These are phyloP conservation scores for Enteromius thamalakanensis DNA, from an alignment of 2,797 vertebrate genomes.

Conservation along the genomic window DNA sequence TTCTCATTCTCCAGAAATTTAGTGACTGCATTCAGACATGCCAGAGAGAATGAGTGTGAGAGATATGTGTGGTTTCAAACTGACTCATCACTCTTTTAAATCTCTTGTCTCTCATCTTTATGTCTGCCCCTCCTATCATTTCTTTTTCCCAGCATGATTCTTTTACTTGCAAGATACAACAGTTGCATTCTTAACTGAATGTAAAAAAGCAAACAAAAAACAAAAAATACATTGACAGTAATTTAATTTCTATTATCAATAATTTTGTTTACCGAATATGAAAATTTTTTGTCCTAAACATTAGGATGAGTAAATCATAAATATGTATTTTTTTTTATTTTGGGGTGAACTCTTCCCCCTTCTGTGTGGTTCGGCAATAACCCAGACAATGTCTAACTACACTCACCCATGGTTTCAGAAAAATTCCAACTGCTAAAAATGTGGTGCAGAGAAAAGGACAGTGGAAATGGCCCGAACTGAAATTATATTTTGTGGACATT, in stretches of 20 bases:
- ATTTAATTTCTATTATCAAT: no score
- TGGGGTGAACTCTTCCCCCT: neutral
- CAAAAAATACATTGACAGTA: no score
- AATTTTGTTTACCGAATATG: no score
- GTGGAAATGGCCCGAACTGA: slow-evolving; percentile 21
- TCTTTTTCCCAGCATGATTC: no score
- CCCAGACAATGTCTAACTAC: neutral
- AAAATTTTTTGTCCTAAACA: no score
- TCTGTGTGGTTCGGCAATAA: neutral
- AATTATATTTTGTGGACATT: slow-evolving; percentile 44
- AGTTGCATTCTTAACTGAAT: neutral
- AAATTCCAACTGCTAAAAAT: slow-evolving; percentile 28
- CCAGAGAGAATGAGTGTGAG: slow-evolving; percentile 5
- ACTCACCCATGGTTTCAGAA: slow-evolving; percentile 1
- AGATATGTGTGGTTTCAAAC: slow-evolving; percentile 13
- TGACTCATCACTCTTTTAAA: neutral
- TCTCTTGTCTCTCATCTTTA: neutral
- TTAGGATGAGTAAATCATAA: no score
- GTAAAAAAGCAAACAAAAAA: neutral
- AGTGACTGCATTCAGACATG: slow-evolving; percentile 20
- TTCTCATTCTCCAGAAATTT: slow-evolving; percentile 33
- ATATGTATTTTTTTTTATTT: no score
- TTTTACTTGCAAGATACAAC: neutral
- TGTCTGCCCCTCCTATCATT: neutral
- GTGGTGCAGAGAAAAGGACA: slow-evolving; percentile 27